Percentiles rank a stretch among this genome's conserved stretches.
Evolutionary conservation across 2,797 vertebrate genomes (phyloP).

Genomic region (Pseudochirops cupreus): DNA sequence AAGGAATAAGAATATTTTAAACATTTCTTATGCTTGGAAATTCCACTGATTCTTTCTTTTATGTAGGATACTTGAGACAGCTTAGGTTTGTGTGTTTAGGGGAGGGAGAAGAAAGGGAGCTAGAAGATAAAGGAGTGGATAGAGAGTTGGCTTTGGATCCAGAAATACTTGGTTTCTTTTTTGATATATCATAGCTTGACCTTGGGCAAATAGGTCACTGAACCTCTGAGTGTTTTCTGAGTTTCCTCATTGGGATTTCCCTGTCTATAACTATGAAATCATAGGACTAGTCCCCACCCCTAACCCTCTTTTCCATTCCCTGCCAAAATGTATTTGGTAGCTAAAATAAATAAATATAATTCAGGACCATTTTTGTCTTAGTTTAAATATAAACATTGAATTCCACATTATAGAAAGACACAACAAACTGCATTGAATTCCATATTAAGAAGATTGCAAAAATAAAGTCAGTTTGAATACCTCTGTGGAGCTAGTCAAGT

Average conservation of each 20-base stretch:
- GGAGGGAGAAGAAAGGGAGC: not conserved
- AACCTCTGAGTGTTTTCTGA: not conserved
- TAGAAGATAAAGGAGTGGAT: not conserved
- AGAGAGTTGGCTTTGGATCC: not conserved
- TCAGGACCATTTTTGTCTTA: not conserved
- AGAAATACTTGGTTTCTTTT: not conserved
- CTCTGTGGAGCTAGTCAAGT: not conserved
- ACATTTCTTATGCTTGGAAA: not conserved
- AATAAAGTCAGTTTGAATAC: not conserved
- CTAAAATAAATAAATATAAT: not conserved
- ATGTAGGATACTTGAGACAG: not conserved
- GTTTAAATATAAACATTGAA: not conserved
- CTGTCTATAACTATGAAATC: not conserved
- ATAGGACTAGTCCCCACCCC: not conserved
- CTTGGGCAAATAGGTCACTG: not conserved
- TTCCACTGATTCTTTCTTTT: not conserved
- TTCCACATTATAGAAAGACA: too few species aligned
- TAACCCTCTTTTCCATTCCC: not conserved
- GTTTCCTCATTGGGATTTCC: not conserved
- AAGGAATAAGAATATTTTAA: not conserved
- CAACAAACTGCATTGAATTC: not conserved
- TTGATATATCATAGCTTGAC: not conserved
- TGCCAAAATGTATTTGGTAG: not conserved
- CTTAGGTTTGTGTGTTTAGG: not conserved
- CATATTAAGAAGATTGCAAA: not conserved